Conservation (phyloP, 2,797 vertebrate genomes). For the Stomatorhinus walkeri region DNA sequence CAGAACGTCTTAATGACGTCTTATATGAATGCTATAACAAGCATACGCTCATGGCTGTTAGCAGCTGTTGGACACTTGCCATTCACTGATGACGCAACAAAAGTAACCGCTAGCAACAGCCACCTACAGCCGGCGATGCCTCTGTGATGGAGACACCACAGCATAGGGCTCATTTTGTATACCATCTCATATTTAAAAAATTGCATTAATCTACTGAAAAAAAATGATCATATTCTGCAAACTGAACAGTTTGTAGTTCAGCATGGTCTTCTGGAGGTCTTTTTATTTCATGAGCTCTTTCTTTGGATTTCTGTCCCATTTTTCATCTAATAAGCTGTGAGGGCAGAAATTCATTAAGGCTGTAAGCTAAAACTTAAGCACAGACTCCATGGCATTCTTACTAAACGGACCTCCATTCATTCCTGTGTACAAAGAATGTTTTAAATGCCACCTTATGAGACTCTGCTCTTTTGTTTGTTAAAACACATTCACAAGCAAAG, state of each 20-base stretch:
- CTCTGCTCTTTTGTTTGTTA: background rate
- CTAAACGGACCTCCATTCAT: no score
- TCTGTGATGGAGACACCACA: background rate
- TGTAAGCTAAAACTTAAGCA: background rate
- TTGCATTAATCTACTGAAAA: background rate
- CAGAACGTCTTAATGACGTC: background rate
- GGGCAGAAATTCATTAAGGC: conserved; percentile 12
- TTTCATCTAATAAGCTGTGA: background rate
- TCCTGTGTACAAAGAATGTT: background rate
- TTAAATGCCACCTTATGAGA: background rate
- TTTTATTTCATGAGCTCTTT: background rate
- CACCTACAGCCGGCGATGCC: background rate
- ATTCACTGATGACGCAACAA: background rate
- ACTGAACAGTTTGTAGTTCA: background rate
- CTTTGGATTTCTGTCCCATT: background rate
- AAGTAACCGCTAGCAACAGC: background rate
- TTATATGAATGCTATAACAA: background rate
- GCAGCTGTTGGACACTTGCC: background rate
- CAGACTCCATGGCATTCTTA: background rate
- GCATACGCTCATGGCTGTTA: background rate
- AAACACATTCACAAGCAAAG: background rate
- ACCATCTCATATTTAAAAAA: background rate
- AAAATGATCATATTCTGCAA: background rate
- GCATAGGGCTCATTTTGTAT: background rate
- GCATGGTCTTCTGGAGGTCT: background rate